phyloP scores from a whole-genome alignment of 2,797 vertebrate species.

The Galaxias olidus region DNA sequence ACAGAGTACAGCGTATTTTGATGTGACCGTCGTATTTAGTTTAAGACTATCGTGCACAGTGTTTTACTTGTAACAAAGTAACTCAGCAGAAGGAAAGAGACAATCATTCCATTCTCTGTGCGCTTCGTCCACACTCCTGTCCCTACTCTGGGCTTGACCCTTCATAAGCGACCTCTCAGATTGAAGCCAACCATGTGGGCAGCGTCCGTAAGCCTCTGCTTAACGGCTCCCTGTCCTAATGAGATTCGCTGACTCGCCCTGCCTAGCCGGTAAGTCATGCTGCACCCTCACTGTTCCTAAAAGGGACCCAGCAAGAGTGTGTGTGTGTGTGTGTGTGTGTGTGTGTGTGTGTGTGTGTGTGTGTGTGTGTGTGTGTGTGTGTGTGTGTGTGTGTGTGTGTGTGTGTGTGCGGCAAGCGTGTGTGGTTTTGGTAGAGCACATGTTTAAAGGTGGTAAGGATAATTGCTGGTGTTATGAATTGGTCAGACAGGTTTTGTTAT shows the following conservation, averaged over 20 bases:
- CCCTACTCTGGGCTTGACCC: slow-evolving; percentile 48
- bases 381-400: neutral
- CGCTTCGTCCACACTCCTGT: neutral
- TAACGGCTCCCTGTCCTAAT: slow-evolving; percentile 68
- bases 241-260: slow-evolving; percentile 59
- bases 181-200: slow-evolving; percentile 42
- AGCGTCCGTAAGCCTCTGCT: slow-evolving; percentile 56
- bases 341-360: neutral
- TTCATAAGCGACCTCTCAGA: slow-evolving; percentile 40
- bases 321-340: slow-evolving; percentile 11
- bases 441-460: neutral
- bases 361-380: neutral
- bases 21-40: too few relatives aligned
- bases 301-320: slow-evolving; percentile 17
- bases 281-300: slow-evolving; percentile 15
- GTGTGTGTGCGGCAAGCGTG: neutral
- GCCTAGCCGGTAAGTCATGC: slow-evolving; percentile 51
- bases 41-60: too few relatives aligned
- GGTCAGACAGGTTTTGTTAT: too few relatives aligned
- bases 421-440: too few relatives aligned
- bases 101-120: neutral
- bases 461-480: neutral
- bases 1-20: too few relatives aligned
- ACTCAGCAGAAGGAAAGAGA: too few relatives aligned
- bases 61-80: too few relatives aligned